These are phyloP conservation scores for Lonchura striata DNA, from an alignment of 2,113 vertebrate species.

Conservation along the genomic window DNA sequence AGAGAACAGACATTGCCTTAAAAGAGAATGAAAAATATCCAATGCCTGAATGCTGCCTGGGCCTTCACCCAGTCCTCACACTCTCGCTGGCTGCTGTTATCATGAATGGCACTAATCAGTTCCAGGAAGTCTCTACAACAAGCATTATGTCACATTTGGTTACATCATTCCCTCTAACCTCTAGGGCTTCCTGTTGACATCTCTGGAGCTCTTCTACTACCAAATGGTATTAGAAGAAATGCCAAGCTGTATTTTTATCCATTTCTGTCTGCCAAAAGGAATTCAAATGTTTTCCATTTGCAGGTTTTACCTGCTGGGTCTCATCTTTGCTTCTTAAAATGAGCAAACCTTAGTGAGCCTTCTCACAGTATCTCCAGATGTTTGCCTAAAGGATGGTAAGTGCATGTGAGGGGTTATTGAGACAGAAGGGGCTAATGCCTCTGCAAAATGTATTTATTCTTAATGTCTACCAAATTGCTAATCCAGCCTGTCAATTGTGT, in stretches of 20 bases:
- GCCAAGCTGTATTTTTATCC: conserved; percentile 7
- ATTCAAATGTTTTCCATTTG: background rate
- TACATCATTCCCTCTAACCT: conserved; percentile 56
- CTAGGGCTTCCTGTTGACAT: conserved; percentile 60
- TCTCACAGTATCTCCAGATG: background rate
- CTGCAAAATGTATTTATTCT: conserved; percentile 11
- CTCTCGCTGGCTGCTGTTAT: conserved; percentile 31
- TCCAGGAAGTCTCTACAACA: conserved; percentile 54
- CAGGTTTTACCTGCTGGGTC: background rate
- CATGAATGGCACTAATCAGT: conserved; percentile 44
- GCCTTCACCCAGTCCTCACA: conserved; percentile 44
- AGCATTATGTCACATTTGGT: conserved; percentile 41
- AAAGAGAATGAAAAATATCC: conserved; percentile 12
- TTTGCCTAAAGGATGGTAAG: background rate
- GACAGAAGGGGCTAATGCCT: background rate
- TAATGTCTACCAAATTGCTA: background rate
- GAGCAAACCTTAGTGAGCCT: background rate
- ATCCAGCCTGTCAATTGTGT: background rate
- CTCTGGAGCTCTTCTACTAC: conserved; percentile 24
- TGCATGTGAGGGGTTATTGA: background rate
- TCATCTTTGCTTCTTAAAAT: background rate
- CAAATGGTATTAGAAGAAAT: conserved; percentile 13
- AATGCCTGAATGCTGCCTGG: background rate
- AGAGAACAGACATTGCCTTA: background rate
- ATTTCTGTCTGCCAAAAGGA: conserved; percentile 18